These are phyloP conservation scores for Premnoplex brunnescens DNA, from an alignment of 2,797 vertebrate genomes.

Conservation along the genomic window DNA sequence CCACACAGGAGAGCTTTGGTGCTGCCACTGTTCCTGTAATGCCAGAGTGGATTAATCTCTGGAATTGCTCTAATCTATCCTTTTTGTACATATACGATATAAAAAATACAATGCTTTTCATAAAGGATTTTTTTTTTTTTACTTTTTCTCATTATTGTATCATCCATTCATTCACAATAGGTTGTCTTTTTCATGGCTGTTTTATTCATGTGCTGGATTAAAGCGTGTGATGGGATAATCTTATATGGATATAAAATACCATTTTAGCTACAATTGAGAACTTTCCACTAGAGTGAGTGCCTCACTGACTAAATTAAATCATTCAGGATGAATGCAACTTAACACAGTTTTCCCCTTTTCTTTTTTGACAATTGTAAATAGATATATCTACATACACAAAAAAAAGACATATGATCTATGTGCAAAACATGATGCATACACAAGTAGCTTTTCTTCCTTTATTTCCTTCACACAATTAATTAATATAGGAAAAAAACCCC, in stretches of 20 bases:
- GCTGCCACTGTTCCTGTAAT: neutral
- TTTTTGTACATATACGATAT: neutral
- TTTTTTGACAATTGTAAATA: neutral
- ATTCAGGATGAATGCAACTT: neutral
- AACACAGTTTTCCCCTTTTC: neutral
- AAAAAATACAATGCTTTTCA: neutral
- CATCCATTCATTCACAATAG: neutral
- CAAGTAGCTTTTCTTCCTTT: neutral
- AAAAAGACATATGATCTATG: neutral
- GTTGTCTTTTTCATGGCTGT: neutral
- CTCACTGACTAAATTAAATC: neutral
- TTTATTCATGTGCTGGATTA: neutral
- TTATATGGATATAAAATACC: neutral
- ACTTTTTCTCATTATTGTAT: neutral
- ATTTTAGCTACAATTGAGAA: neutral
- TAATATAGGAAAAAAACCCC: neutral
- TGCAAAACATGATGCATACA: neutral
- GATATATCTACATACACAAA: neutral
- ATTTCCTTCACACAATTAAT: neutral
- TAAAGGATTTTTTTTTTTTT: neutral
- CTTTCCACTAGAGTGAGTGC: neutral
- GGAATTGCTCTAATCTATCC: neutral
- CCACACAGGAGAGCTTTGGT: neutral
- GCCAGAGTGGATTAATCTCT: neutral
- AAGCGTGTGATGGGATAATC: neutral